Evolutionary conservation across 2,888 invertebrate genomes (phyloP).

Genomic region (Eupithecia subfuscata): DNA sequence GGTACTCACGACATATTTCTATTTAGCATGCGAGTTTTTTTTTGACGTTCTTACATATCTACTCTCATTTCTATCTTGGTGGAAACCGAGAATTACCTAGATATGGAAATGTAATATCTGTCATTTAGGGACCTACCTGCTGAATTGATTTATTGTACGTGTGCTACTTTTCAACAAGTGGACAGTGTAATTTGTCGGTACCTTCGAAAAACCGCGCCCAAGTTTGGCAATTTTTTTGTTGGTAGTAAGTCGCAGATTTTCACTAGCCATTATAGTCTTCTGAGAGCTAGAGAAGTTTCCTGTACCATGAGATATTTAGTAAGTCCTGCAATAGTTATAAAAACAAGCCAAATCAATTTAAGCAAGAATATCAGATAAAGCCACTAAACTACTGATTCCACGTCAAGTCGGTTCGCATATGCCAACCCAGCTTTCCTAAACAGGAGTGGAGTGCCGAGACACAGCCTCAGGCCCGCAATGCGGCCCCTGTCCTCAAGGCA

Average conservation of each 20-base stretch:
- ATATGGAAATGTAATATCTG: not conserved
- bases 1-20: not conserved
- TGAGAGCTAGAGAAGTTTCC: too few species aligned
- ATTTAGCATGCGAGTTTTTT: not conserved
- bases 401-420: not conserved
- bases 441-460: slow-evolving; percentile 89
- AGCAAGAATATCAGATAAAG: not conserved
- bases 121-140: not conserved
- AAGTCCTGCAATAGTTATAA: not conserved
- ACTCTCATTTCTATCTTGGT: not conserved
- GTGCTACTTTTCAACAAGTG: not conserved
- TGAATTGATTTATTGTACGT: not conserved
- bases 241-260: too few species aligned
- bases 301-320: too few species aligned
- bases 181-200: not conserved
- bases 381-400: slow-evolving; percentile 8
- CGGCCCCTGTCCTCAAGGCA: slow-evolving; percentile 92
- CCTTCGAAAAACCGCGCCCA: not conserved
- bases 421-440: slow-evolving; percentile 6
- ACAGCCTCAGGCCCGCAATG: slow-evolving; percentile 92
- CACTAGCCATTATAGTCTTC: too few species aligned
- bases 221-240: too few species aligned
- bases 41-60: not conserved
- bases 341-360: not conserved
- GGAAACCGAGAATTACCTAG: not conserved